Evolutionary conservation across 2,888 invertebrate species (phyloP).

Genomic region (Sarcophaga caerulescens): DNA sequence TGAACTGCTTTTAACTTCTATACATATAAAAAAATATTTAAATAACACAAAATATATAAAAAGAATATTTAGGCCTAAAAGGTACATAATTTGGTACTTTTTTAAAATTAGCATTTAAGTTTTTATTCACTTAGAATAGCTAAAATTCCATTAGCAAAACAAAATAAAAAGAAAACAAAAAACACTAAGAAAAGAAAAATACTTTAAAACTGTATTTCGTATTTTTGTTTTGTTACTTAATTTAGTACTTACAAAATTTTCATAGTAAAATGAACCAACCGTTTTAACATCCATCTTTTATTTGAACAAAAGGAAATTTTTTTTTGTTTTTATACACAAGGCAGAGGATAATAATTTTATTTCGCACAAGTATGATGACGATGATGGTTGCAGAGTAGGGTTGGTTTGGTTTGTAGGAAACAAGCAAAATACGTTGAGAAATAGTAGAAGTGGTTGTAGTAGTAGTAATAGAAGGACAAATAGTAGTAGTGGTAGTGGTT

Average conservation of each 20-base stretch:
- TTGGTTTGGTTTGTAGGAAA: slow-evolving; percentile 37
- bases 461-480: slow-evolving; percentile 32
- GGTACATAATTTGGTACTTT: not conserved
- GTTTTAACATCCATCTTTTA: slow-evolving; percentile 96
- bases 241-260: slow-evolving; percentile 94
- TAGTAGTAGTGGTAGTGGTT: slow-evolving; percentile 8
- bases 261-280: slow-evolving; percentile 97
- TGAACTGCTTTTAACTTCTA: too few relatives aligned
- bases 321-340: slow-evolving; percentile 10
- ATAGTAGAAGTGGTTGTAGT: slow-evolving; percentile 50
- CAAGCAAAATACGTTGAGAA: slow-evolving; percentile 44
- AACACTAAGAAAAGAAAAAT: slow-evolving; percentile 2
- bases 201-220: slow-evolving; percentile 13
- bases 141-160: not conserved
- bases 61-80: too few relatives aligned
- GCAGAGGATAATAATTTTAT: slow-evolving; percentile 10
- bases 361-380: slow-evolving; percentile 36
- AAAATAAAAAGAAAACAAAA: not conserved
- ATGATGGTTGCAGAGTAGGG: slow-evolving; percentile 45
- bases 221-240: slow-evolving; percentile 54
- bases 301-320: slow-evolving; percentile 30
- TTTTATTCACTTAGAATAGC: not conserved
- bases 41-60: too few relatives aligned
- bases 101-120: not conserved
- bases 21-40: too few relatives aligned